Percentiles rank a stretch among this genome's conserved stretches.
These are phyloP conservation scores for Mareca strepera DNA, from an alignment of 2,797 vertebrate species.

Conservation along the genomic window DNA sequence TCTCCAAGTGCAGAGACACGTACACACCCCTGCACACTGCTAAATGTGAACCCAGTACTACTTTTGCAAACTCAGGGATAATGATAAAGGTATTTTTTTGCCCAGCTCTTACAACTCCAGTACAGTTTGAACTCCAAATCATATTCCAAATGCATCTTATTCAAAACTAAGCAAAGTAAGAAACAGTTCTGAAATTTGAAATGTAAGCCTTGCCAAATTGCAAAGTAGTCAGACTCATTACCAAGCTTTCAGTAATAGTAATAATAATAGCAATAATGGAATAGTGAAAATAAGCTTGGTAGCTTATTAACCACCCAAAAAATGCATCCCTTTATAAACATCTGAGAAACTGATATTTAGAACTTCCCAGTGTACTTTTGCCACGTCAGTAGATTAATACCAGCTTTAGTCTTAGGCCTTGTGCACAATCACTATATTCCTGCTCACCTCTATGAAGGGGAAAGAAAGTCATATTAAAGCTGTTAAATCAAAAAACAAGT, in stretches of 20 bases:
- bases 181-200: not conserved
- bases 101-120: not conserved
- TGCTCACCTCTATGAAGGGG: not conserved
- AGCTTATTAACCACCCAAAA: not conserved
- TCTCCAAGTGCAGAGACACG: not conserved
- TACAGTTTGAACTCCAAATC: not conserved
- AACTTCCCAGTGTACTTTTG: not conserved
- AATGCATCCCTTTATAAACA: not conserved
- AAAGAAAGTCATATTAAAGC: not conserved
- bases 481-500: not conserved
- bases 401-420: not conserved
- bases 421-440: not conserved
- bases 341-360: not conserved
- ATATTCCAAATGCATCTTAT: not conserved
- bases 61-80: not conserved
- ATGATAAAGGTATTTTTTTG: not conserved
- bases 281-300: not conserved
- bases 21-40: not conserved
- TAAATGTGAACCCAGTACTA: not conserved
- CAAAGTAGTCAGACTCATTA: not conserved
- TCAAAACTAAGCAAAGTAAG: not conserved
- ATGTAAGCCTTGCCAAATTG: not conserved
- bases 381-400: not conserved
- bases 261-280: not conserved
- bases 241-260: not conserved